Percentiles rank a stretch among this genome's conserved stretches.
phyloP scores from a whole-genome alignment of 1,140 invertebrate genomes.

The Neomicropteryx cornuta region DNA sequence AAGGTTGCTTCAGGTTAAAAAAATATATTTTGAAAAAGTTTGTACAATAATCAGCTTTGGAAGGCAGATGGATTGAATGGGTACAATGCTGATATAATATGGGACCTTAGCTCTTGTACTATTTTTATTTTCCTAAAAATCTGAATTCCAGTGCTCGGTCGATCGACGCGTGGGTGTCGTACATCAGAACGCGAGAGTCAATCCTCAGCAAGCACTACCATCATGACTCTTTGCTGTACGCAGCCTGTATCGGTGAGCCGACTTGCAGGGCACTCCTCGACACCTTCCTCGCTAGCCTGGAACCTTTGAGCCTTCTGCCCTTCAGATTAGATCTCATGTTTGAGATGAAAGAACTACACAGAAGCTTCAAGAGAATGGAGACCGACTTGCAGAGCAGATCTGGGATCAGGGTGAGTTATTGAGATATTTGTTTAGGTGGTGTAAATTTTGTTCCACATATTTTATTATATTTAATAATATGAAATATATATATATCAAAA shows the following conservation, averaged over 20 bases:
- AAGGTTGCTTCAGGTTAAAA: too few species aligned
- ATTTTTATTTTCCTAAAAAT: too few species aligned
- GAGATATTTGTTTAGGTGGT: too few species aligned
- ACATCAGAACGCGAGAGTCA: slow-evolving; percentile 68
- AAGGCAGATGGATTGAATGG: too few species aligned
- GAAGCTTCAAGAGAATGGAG: slow-evolving; percentile 60
- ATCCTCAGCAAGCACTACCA: slow-evolving; percentile 74
- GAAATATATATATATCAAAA: too few species aligned
- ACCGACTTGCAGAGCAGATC: slow-evolving; percentile 38
- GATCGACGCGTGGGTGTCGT: slow-evolving; percentile 77
- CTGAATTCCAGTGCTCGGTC: slow-evolving; percentile 60
- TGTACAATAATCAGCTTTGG: too few species aligned
- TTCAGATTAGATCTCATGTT: slow-evolving; percentile 73
- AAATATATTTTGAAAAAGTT: too few species aligned
- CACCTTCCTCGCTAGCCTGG: slow-evolving; percentile 58
- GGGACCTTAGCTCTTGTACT: too few species aligned
- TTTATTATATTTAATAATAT: too few species aligned
- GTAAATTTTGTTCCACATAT: too few species aligned
- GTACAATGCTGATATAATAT: too few species aligned
- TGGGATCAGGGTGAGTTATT: slow-evolving; percentile 37
- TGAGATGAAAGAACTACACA: slow-evolving; percentile 64
- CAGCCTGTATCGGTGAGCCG: slow-evolving; percentile 51
- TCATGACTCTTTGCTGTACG: slow-evolving; percentile 55
- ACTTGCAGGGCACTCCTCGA: slow-evolving; percentile 55
- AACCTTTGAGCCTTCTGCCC: slow-evolving; percentile 62